Evolutionary conservation across 2,113 vertebrate genomes (phyloP).

Genomic region (Oceanodroma tethys): DNA sequence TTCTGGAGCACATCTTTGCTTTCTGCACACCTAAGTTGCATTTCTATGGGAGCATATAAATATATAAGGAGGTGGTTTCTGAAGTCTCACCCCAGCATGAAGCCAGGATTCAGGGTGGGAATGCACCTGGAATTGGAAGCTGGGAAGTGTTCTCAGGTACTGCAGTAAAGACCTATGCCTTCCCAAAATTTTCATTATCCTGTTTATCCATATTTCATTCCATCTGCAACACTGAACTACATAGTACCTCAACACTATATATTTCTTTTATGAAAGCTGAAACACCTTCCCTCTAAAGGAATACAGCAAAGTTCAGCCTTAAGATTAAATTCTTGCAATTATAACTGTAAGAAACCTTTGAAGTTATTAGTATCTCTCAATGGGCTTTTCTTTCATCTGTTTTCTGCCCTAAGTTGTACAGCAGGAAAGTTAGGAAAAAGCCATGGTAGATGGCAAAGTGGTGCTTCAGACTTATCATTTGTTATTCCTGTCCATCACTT

Average conservation of each 20-base stretch:
- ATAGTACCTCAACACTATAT: neutral
- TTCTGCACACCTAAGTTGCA: neutral
- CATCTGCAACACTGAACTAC: neutral
- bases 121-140: neutral
- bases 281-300: neutral
- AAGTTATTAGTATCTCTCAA: neutral
- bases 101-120: neutral
- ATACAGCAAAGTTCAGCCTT: neutral
- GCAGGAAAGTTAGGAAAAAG: neutral
- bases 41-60: neutral
- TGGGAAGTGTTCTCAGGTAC: neutral
- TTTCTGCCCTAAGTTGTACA: neutral
- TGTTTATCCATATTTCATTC: neutral
- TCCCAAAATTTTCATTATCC: neutral
- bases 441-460: neutral
- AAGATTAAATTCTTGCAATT: neutral
- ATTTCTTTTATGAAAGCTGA: neutral
- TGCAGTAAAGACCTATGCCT: neutral
- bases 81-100: neutral
- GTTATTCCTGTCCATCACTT: neutral
- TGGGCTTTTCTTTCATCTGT: neutral
- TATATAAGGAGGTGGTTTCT: neutral
- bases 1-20: neutral
- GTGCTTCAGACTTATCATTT: neutral
- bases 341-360: neutral